Conservation (phyloP, 2,797 vertebrate species). For the Molothrus aeneus region DNA sequence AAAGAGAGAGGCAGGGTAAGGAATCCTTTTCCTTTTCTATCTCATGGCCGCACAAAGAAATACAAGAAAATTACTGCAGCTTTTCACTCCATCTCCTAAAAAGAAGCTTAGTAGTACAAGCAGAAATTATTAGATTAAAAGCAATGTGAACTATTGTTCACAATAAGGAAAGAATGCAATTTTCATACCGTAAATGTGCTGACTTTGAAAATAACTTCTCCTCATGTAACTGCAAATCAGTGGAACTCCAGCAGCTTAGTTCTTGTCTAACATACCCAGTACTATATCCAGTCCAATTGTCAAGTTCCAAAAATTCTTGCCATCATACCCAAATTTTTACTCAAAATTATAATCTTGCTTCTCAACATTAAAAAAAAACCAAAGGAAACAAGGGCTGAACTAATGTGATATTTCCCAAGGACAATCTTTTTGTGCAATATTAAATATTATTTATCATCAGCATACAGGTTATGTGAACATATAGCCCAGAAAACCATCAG, state of each 20-base stretch:
- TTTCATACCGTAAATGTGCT: neutral
- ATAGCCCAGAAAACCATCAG: neutral
- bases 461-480: rapidly evolving
- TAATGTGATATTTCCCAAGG: neutral
- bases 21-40: neutral
- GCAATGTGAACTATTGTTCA: neutral
- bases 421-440: neutral
- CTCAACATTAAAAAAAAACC: neutral
- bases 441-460: neutral
- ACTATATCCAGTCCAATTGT: neutral
- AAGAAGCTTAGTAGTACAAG: neutral
- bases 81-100: neutral
- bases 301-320: neutral
- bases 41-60: neutral
- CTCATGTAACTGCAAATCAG: neutral
- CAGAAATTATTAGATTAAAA: neutral
- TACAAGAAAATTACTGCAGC: neutral
- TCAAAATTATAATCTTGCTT: neutral
- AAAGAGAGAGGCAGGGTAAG: neutral
- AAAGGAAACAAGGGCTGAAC: neutral
- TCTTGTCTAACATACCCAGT: neutral
- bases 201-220: neutral
- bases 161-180: neutral
- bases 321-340: neutral
- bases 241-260: neutral